Percentiles rank a stretch among this genome's conserved stretches.
phyloP scores from a whole-genome alignment of 2,113 vertebrate species.

The Pimephales promelas region DNA sequence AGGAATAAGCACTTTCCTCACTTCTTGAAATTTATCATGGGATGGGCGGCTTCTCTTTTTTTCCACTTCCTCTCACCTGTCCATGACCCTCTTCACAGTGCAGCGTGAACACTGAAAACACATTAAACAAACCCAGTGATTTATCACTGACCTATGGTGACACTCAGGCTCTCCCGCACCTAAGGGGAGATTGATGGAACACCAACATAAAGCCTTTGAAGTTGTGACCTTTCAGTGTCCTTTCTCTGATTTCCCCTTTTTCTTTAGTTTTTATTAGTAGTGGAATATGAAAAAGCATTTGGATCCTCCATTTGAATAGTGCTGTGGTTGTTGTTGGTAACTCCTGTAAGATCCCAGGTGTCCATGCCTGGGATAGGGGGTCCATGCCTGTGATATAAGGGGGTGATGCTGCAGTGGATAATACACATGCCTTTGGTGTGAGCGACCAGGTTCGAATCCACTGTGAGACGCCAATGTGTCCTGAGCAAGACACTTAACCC shows the following conservation, averaged over 20 bases:
- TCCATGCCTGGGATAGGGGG: neutral
- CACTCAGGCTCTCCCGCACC: conserved; percentile 8
- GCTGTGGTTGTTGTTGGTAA: neutral
- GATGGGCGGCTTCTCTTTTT: neutral
- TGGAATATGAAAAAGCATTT: conserved; percentile 6
- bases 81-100: conserved; percentile 29
- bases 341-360: neutral
- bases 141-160: conserved; percentile 33
- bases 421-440: no score
- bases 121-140: conserved; percentile 38
- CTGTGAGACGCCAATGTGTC: no score
- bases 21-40: conserved; percentile 1
- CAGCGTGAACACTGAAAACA: conserved; percentile 40
- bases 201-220: conserved; percentile 17
- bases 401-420: no score
- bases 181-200: conserved; percentile 17
- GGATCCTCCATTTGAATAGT: neutral
- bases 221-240: conserved; percentile 33
- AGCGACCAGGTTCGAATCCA: no score
- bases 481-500: no score
- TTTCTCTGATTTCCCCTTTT: neutral
- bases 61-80: conserved; percentile 26
- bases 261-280: neutral
- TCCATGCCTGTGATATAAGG: no score
- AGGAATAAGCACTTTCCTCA: neutral